Evolutionary conservation across 2,888 invertebrate genomes (phyloP), one percentile per base, ranked within the genome.

Genomic region (Smittia sp.): DNA sequence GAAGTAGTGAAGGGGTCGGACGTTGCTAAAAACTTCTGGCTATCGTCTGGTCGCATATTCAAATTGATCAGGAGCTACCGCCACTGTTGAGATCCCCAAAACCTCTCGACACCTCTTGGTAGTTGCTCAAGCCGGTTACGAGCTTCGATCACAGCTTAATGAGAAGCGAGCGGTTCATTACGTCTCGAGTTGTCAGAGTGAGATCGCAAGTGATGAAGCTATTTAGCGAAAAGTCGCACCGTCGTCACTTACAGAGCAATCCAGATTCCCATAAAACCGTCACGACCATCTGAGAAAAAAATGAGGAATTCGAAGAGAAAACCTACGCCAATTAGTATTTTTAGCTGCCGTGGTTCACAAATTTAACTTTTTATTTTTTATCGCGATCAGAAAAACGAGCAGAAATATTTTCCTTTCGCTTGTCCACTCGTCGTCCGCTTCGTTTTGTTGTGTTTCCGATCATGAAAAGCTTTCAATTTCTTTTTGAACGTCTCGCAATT

Each of bases 261-360:
- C 32, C 9, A 32, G 32, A 32, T 13, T 58, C 58, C 18, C 58
- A 18, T 18, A 22, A 18, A 58, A 22, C 7, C 58, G 58, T 58
- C 58, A 58, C 22, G 3, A 58, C 3, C 3, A 22, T 58, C 7
- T 20, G 22, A 18, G 22, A 58, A 58, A 58, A 52, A 46, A 11
- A 15, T 46, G 46, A 58, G n/a, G 58, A 58, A 58, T 58, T 58
- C 22, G 18, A 58, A 1, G 22, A 7, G 58, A 72, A n/a, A 58
- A 13, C 72, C 62, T 62, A 72, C 72, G 39, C 62, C 39, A 72
- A 52, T 69, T 18, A n/a, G n/a, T 72, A 72, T 72, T 72, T 72
- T 62, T 72, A 72, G 72, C 27, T 24, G 32, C 4, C 39, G 65
- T 65, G 68, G 58, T 58, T 18, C 22, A 46, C 11, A 58, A 11